phyloP scores from a whole-genome alignment of 1,140 invertebrate genomes.

The Musca domestica region DNA sequence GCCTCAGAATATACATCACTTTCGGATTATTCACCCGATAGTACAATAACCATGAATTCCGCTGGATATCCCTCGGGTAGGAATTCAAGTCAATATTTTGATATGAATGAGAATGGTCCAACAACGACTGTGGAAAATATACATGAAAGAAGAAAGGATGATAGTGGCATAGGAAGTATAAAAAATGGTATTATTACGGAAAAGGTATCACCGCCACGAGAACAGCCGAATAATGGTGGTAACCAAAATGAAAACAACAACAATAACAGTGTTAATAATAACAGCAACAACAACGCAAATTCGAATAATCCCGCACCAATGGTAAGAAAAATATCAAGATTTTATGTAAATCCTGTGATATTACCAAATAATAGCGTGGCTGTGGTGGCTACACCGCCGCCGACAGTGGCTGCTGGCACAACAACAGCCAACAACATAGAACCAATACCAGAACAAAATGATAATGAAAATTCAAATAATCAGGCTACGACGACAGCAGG shows the following conservation, averaged over 20 bases:
- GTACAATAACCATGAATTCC: slow-evolving; percentile 48
- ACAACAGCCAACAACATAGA: not conserved
- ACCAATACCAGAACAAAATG: not conserved
- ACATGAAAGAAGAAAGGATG: slow-evolving; percentile 23
- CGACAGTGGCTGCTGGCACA: not conserved
- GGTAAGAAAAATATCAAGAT: slow-evolving; percentile 72
- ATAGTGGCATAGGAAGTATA: not conserved
- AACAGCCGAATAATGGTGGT: not conserved
- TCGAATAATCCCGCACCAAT: not conserved
- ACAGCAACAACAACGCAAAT: not conserved
- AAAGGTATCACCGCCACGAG: not conserved
- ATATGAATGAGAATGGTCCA: not conserved
- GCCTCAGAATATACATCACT: slow-evolving; percentile 54
- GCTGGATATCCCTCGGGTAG: no score
- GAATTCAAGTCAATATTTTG: slow-evolving; percentile 12
- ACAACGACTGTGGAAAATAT: no score
- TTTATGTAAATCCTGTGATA: slow-evolving; percentile 74
- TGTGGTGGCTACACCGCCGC: not conserved
- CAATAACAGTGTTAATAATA: not conserved
- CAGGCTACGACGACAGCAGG: not conserved
- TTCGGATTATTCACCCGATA: slow-evolving; percentile 58
- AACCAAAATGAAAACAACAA: not conserved
- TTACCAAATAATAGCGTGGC: slow-evolving; percentile 2
- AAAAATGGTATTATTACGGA: not conserved
- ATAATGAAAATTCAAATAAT: slow-evolving; percentile 1